Evolutionary conservation across 1,140 invertebrate genomes (phyloP).

Genomic region (Fopius arisanus): DNA sequence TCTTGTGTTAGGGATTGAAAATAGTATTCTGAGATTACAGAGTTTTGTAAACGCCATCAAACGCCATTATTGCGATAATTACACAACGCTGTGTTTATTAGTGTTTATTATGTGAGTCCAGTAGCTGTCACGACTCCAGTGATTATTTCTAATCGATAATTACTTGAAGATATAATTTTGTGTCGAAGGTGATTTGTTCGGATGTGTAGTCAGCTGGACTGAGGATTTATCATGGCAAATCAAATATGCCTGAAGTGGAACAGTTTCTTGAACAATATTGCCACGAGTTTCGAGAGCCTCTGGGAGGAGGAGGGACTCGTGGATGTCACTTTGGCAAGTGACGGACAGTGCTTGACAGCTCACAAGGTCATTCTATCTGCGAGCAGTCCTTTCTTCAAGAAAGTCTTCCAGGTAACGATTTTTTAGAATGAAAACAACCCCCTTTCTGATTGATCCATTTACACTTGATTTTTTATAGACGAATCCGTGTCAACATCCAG

Average conservation of each 20-base stretch:
- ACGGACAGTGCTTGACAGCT: constrained; percentile 72
- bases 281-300: constrained; percentile 70
- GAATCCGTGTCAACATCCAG: constrained; percentile 73
- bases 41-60: no score
- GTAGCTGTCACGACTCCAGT: no score
- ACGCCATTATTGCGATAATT: constrained; percentile 11
- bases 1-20: no score
- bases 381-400: constrained; percentile 76
- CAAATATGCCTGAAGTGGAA: constrained; percentile 75
- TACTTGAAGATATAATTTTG: no score
- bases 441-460: no score
- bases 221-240: constrained; percentile 48
- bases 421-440: no score
- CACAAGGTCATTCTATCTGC: constrained; percentile 79
- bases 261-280: constrained; percentile 72
- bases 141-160: no score
- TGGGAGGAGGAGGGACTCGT: constrained; percentile 74
- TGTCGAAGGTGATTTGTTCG: no score
- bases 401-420: constrained; percentile 70
- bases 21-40: no score
- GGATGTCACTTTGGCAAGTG: constrained; percentile 76
- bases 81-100: constrained; percentile 2
- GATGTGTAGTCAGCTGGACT: no score
- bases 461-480: constrained; percentile 66
- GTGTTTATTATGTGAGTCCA: background rate